Base-by-base conservation (phyloP, 2,888 invertebrate genomes). In the Camptogramma bilineatum region DNA sequence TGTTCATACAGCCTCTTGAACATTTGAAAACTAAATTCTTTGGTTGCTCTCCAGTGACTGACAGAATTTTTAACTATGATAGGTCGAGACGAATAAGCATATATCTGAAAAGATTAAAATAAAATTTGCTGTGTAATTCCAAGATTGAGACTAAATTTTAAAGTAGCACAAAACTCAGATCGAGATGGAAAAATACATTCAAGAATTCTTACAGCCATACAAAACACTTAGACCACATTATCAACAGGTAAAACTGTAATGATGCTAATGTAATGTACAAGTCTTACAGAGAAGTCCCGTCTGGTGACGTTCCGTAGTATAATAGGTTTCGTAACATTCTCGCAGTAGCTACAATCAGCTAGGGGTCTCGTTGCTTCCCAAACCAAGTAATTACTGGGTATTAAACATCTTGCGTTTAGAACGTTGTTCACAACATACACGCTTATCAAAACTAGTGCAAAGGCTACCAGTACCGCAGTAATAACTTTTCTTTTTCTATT, bases 311-410 rank as follows among this genome's bases (percentile, higher is more conserved):
- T 97, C 71, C 89, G 84, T 68, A 97, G 85, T 74, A 96, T 93
- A 70, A 96, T 87, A 48, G 97, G 96, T 73, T 94, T 93, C 57
- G 94, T 93, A 65, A 97, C 91, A 73, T 95, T 95, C 73, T 90
- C 87, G 88, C 98, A 98, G 87, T 96, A 97, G 76, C 94, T 91
- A 82, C 98, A 98, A 87, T 97, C 95, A 19, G 97, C 96, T 58
- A 97, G 93, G 24, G 98, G 98, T 72, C 98, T 93, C 19, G 97
- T 96, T 57, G 96, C 96, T 90, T 98, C 98, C 97, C 97, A 97
- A 71, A 97, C 91, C 66, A 98, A 93, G 84, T 96, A 97, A 92
- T 97, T 97, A 86, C 96, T 97, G 71, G 96, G 96, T 80, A 98
- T 81, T 70, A 97, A 88, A 88, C 98, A 98, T 79, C 97, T 94